Base-by-base conservation (phyloP, 2,888 invertebrate species). In the Allacma fusca region DNA sequence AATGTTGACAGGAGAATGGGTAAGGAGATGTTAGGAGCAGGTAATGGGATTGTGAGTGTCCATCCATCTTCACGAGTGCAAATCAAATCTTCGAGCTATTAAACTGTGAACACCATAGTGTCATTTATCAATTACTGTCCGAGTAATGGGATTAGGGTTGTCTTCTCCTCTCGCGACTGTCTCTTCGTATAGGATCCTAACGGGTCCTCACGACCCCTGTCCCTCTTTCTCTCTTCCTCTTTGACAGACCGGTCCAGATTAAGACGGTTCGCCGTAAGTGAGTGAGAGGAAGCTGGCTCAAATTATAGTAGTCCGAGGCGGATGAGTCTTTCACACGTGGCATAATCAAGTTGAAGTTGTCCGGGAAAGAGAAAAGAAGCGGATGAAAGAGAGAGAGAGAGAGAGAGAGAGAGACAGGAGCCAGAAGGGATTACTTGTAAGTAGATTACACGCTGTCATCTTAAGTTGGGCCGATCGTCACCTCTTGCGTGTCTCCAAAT, bases 41-140 rank as follows among this genome's bases (percentile, higher is more conserved):
- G 19, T 50, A 50, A 50, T 50, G 50, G 50, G 50, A 50, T 50
- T 50, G 16, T 13, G 19, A 50, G 50, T 50, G 50, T 50, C 50
- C 50, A 50, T 50, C 50, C 50, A 50, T 50, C 50, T 50, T 50
- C 50, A 9, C 2, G 19, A 50, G 50, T 12, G 50, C 7, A n/a
- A 50, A 50, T 50, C 50, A 50, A 50, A 50, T 50, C 50, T 50
- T 13, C 7, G 50, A n/a, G 50, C 50, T 4, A 13, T 50, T 50
- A 50, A 50, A 50, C 7, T 50, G 50, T 16, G 50, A 50, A 50
- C 50, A 50, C 7, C 50, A 50, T 1, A 50, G 50, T 50, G 50
- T 50, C 50, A 50, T 50, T 50, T 50, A 50, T 50, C 50, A 50
- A 50, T 50, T 50, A 50, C 50, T 50, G 50, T 50, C 50, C 50